Evolutionary conservation across 2,113 vertebrate genomes (phyloP).

Genomic region (Psilopogon haemacephalus): DNA sequence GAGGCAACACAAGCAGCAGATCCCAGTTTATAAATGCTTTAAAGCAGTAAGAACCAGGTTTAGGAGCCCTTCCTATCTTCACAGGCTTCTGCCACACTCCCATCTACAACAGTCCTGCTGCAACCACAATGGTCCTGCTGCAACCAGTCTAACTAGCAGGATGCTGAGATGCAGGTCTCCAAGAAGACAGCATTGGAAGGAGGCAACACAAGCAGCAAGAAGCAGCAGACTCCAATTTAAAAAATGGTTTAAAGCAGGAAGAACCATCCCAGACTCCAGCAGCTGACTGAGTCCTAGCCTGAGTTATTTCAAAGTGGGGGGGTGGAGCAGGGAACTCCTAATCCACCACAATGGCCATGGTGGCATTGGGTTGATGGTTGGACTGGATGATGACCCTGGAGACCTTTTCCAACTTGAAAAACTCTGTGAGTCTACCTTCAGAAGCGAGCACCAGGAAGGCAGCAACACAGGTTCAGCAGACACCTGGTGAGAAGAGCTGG

Average conservation of each 20-base stretch:
- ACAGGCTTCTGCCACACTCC: neutral
- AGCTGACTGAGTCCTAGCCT: no score
- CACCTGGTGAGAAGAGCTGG: accelerated
- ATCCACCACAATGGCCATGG: no score
- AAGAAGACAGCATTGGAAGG: neutral
- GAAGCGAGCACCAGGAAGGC: accelerated
- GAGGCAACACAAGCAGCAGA: neutral
- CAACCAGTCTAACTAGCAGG: neutral
- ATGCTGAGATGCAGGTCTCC: neutral
- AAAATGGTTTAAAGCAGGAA: neutral
- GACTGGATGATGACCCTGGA: no score
- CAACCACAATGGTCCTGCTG: no score
- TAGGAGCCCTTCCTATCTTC: neutral
- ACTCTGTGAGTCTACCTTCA: neutral
- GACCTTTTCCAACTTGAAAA: no score
- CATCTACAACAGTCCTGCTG: neutral
- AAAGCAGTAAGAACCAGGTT: neutral
- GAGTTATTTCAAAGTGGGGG: no score
- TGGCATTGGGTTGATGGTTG: no score
- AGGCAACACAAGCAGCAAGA: neutral
- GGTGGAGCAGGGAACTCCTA: no score
- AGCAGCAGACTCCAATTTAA: no score
- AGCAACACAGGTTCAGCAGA: neutral
- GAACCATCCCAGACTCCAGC: no score
- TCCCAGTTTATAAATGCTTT: neutral